These are phyloP conservation scores for Drosophila grimshawi DNA, from an alignment of 1,140 invertebrate species.

Conservation along the genomic window DNA sequence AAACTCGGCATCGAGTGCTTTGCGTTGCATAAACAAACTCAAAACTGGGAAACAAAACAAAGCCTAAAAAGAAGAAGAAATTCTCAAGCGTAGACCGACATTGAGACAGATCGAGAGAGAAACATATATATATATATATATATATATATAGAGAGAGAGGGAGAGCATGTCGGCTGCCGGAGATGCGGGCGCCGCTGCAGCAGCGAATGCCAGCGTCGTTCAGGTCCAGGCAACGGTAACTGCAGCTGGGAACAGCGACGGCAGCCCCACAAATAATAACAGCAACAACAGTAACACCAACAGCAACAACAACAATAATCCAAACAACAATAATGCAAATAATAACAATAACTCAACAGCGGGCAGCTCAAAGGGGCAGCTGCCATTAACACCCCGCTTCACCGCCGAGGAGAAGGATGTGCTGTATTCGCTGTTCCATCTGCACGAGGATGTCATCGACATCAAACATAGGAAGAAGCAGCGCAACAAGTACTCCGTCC, in stretches of 20 bases:
- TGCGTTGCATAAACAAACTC: conserved; percentile 35
- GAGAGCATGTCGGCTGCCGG: conserved; percentile 41
- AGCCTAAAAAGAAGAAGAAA: not conserved
- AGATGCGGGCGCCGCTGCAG: conserved; percentile 45
- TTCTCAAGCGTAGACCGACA: not conserved
- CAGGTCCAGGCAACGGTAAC: conserved; percentile 38
- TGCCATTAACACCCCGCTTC: conserved; percentile 78
- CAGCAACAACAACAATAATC: conserved; percentile 17
- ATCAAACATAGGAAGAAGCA: conserved; percentile 81
- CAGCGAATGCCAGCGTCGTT: conserved; percentile 39
- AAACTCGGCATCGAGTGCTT: conserved; percentile 22
- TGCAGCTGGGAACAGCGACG: conserved; percentile 22
- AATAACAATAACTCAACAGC: conserved; percentile 38
- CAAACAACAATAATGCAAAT: conserved; percentile 27
- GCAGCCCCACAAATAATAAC: conserved; percentile 11
- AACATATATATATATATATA: no score
- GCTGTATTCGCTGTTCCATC: conserved; percentile 74
- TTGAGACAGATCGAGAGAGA: not conserved
- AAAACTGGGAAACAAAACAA: conserved; percentile 19
- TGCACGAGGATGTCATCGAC: conserved; percentile 82
- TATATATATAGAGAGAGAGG: no score
- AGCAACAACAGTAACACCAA: not conserved
- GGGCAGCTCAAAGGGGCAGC: conserved; percentile 49
- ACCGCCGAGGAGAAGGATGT: conserved; percentile 82
- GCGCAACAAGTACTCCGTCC: conserved; percentile 79